Evolutionary conservation across 2,113 vertebrate genomes (phyloP).

Genomic region (Aldabrachelys gigantea): DNA sequence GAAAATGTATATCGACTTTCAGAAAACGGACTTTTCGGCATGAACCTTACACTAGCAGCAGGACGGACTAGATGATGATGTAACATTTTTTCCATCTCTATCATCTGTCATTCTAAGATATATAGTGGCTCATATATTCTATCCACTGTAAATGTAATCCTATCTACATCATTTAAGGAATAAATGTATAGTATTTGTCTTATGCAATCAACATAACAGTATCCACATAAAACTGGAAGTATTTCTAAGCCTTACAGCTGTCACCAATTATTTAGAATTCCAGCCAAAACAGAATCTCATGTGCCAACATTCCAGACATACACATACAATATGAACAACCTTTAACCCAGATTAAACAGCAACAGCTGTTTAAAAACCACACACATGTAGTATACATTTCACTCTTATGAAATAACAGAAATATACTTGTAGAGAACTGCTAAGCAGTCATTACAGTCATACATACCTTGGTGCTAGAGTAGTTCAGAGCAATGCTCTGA

Average conservation of each 20-base stretch:
- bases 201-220: accelerated
- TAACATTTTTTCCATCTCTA: neutral
- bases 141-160: neutral
- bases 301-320: neutral
- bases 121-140: neutral
- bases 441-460: neutral
- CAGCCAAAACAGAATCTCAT: neutral
- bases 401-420: neutral
- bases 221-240: neutral
- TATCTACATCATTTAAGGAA: neutral
- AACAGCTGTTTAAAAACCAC: slow-evolving; percentile 19
- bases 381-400: neutral
- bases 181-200: neutral
- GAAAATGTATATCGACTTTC: neutral
- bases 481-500: neutral
- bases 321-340: neutral
- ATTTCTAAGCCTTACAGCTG: neutral
- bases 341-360: neutral
- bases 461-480: neutral
- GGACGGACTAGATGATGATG: neutral
- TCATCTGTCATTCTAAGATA: neutral
- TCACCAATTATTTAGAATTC: neutral
- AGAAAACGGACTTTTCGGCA: neutral
- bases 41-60: neutral
- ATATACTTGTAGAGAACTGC: neutral